These are phyloP conservation scores for Spea hammondii DNA, from an alignment of 2,797 vertebrate genomes.

Conservation along the genomic window DNA sequence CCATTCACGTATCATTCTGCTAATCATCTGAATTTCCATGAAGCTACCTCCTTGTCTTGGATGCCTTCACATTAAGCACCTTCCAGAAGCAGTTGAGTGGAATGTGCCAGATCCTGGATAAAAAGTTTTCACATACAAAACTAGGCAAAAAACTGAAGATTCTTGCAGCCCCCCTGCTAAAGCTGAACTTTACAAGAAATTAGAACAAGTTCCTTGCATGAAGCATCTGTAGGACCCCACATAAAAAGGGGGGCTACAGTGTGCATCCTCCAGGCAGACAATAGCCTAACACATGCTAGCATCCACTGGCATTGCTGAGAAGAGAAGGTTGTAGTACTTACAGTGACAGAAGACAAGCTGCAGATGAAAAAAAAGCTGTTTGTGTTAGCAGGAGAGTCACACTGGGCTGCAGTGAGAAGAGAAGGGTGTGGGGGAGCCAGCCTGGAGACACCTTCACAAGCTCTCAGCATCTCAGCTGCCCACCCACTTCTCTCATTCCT, in stretches of 20 bases:
- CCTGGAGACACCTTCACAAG: slow-evolving; percentile 83
- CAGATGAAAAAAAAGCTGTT: slow-evolving; percentile 82
- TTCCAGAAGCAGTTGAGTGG: too few species aligned
- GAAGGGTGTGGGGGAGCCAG: slow-evolving; percentile 76
- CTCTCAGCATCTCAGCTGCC: slow-evolving; percentile 64
- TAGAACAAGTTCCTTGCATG: slow-evolving; percentile 67
- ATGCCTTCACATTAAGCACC: too few species aligned
- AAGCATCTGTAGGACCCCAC: neutral
- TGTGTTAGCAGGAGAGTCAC: slow-evolving; percentile 90
- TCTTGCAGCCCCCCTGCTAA: slow-evolving; percentile 11
- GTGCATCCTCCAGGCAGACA: slow-evolving; percentile 68
- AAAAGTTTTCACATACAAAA: too few species aligned
- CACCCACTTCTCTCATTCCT: slow-evolving; percentile 25
- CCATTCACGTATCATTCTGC: too few species aligned
- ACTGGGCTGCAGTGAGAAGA: slow-evolving; percentile 83
- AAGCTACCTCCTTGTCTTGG: too few species aligned
- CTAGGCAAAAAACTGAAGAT: too few species aligned
- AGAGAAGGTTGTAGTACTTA: slow-evolving; percentile 90
- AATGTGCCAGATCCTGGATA: too few species aligned
- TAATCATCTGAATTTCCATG: too few species aligned
- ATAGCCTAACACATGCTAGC: slow-evolving; percentile 66
- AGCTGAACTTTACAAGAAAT: slow-evolving; percentile 66
- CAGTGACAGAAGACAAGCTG: slow-evolving; percentile 87
- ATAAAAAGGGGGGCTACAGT: neutral
- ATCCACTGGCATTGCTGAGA: slow-evolving; percentile 74